Evolutionary conservation across 30 jellyfish, hydroid and myxozoan species (phyloP), one percentile per base, ranked within the genome.

Genomic region (Aurelia aurita): DNA sequence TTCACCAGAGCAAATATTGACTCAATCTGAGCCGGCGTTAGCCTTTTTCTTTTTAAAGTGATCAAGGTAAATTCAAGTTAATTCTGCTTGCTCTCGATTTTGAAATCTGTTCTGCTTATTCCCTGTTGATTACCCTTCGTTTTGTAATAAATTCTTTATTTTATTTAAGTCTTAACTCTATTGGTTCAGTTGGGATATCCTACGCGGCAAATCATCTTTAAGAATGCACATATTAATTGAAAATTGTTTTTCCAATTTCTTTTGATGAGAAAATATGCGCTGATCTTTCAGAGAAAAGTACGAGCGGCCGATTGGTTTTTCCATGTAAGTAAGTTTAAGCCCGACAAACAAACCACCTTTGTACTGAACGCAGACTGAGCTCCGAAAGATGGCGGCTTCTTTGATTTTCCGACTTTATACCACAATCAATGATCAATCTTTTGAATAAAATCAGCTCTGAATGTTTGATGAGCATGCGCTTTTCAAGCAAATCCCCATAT

Each of bases 261-360:
- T 44, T 58, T 77, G 22, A 12, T 12, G 88, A 46, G 88, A 46
- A 31, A 58, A 21, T 51, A 58, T 77, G 88, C 79, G 51, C 54
- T 59, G 62, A 59, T 43, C 71, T 15, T 68, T 26, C 59, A 77
- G 79, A 55, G 63, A 60, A 60, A 77, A 39, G 49, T 26, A 21
- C 54, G 26, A 44, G 32, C 49, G 69, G 71, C 77, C 88, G 63
- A 77, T 77, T 59, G 49, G 58, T 77, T 77, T 58, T 61, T 39
- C 55, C 58, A 58, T 29, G 66, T 59, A 77, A 32, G 88, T 19
- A 58, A 80, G 90, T 80, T 80, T 80, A 67, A 63, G 90, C 82
- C 82, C 63, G 90, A 80, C 90, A 80, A 80, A 80, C 80, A 80
- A 80, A 65, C 65, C 58, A 67, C 31, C 82, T 80, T 80, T 80